Conservation (phyloP, 2,888 invertebrate species). For the Andrena minutula region DNA sequence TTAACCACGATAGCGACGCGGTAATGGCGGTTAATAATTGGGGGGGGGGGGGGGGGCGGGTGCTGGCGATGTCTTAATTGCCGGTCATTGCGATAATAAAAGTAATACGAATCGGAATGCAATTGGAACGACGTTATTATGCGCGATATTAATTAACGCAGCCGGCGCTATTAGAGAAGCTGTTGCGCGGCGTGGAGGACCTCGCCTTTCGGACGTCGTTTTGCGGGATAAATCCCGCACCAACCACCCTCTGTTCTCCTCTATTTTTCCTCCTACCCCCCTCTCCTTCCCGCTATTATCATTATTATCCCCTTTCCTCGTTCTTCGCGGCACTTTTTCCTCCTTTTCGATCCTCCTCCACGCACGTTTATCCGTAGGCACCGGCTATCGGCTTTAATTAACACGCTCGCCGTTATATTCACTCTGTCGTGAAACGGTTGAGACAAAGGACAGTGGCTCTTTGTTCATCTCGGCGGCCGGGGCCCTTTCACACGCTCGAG, state of each 20-base stretch:
- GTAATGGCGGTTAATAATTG: slow-evolving; percentile 55
- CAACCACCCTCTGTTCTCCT: not conserved
- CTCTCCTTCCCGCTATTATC: not conserved
- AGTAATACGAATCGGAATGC: slow-evolving; percentile 41
- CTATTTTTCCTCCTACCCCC: not conserved
- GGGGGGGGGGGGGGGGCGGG: not conserved
- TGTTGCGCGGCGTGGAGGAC: not conserved
- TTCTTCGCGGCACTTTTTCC: slow-evolving; percentile 13
- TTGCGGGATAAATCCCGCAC: slow-evolving; percentile 22
- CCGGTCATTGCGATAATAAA: slow-evolving; percentile 49
- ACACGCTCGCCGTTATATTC: slow-evolving; percentile 71
- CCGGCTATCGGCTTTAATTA: slow-evolving; percentile 69
- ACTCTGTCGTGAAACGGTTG: slow-evolving; percentile 63
- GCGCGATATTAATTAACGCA: slow-evolving; percentile 52
- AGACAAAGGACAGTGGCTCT: slow-evolving; percentile 73
- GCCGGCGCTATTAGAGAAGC: slow-evolving; percentile 30
- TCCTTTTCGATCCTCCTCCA: slow-evolving; percentile 26
- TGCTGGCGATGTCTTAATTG: slow-evolving; percentile 46
- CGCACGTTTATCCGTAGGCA: slow-evolving; percentile 53
- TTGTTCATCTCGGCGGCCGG: slow-evolving; percentile 67
- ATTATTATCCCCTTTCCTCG: not conserved
- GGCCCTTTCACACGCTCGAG: slow-evolving; percentile 72
- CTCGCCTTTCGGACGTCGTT: slow-evolving; percentile 12
- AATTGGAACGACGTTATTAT: slow-evolving; percentile 50
- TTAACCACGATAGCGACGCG: slow-evolving; percentile 45